Base-by-base conservation (phyloP, 23 tunicate species). In the Clavelina lepadiformis region DNA sequence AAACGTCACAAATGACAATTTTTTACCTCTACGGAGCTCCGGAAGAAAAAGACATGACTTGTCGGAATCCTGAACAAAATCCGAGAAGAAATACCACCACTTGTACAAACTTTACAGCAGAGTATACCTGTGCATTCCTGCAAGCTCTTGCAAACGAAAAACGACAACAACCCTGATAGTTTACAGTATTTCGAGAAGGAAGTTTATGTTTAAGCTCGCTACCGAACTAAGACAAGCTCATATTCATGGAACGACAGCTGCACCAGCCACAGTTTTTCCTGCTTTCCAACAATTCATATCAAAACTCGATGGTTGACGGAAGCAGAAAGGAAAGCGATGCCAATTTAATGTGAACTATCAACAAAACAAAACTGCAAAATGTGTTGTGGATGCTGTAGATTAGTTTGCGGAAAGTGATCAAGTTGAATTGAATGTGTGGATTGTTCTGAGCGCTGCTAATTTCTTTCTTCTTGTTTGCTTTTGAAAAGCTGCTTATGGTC, bases 261-360 rank as follows among this genome's bases (percentile, higher is more conserved):
- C 49, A 11, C 11, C 49, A 41, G 49, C 15, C 49, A 41, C 49
- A 41, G 49, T 41, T 41, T 59, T 59, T 59, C 22, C 65, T 23
- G 11, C 35, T 28, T 59, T 5, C 36, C 35, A 26, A 59, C 36
- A 7, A 59, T 59, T 59, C 36, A 7, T 23, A 59, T 59, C 36
- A 29, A 59, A 59, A 23, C 31, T 25, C 11, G 35, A 59, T 20
- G 65, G 6, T 59, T 13, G 65, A 59, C 35, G 65, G 35, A 59
- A 59, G 65, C 65, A 59, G 65, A 59, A n/a, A n/a, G n/a, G n/a
- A n/a, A 59, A 59, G 36, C 11, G 7, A 59, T 26, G 36, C 36
- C 65, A 59, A 59, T 28, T 59, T 27, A 59, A 59, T 59, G 65
- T 59, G 65, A 59, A 28, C 35, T 59, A 38, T 59, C 8, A 53